Base-by-base conservation (phyloP, 2,888 invertebrate genomes). In the Sympetrum striolatum region DNA sequence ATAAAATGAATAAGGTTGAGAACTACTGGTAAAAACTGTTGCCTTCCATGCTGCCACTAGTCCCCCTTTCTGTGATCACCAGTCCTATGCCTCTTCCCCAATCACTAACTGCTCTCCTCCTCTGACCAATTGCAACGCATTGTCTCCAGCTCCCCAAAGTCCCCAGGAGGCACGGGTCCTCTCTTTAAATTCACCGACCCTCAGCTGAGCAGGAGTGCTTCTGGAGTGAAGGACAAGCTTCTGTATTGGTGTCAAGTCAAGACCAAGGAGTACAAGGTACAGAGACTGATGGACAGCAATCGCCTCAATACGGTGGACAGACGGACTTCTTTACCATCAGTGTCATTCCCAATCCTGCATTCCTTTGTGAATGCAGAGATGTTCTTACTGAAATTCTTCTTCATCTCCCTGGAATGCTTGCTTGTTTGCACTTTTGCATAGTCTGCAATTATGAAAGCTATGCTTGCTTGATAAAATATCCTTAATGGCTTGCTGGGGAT, bases 221-320 rank as follows among this genome's bases (percentile, higher is more conserved):
- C 96, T 95, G 97, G 98, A 95, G 98, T 98, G 95, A 99, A 99
- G 96, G 98, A 99, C 94, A 96, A 98, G 95, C 96, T 99, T 94
- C 96, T 99, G 95, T 96, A 97, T 95, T 99, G 99, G 99, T 98
- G 98, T 96, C 97, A 98, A 95, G 97, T 97, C 95, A 98, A 98
- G 96, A 98, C 98, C 93, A 97, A 97, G 96, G 98, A 98, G 95
- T 99, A 99, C 95, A 97, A 98, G 97, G 99, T 98, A 97, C 93
- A 92, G 86, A 81, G 80, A 44, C n/a, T 91, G 90, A 37, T 64
- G 86, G 86, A 60, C 86, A 86, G 53, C 86, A 31, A 31, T 73
- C 86, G 37, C 25, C 64, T 37, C 58, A 35, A 22, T 37, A 37
- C 64, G 86, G 86, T 86, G 86, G 86, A 86, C 86, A 37, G 86